phyloP scores from a whole-genome alignment of 2,113 vertebrate genomes.

The Motacilla tschutschensis region DNA sequence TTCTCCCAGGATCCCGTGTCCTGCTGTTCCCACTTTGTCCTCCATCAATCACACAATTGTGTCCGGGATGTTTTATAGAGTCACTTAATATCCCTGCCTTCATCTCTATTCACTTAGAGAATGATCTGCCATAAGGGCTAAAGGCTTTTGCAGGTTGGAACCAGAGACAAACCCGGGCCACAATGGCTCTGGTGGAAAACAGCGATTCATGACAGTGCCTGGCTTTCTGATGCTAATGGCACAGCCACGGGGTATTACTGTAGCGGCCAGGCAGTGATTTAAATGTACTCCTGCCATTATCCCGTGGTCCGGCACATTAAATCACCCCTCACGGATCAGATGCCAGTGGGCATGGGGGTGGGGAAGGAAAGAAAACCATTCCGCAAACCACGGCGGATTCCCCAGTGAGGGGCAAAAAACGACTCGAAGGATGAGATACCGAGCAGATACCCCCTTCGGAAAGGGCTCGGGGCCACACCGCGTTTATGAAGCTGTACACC shows the following conservation, averaged over 20 bases:
- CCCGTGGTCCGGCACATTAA: constrained; percentile 53
- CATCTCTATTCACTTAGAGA: constrained; percentile 96
- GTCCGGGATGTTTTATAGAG: constrained; percentile 98
- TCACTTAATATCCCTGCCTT: constrained; percentile 98
- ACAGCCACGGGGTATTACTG: constrained; percentile 62
- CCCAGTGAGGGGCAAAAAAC: background rate
- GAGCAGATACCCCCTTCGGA: background rate
- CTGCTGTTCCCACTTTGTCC: constrained; percentile 99
- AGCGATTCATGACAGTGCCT: constrained; percentile 47
- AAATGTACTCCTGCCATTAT: constrained; percentile 49
- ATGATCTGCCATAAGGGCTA: constrained; percentile 90
- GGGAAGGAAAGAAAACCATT: background rate
- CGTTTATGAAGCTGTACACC: too few relatives aligned
- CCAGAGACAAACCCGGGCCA: constrained; percentile 68
- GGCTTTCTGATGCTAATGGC: constrained; percentile 80
- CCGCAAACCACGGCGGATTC: background rate
- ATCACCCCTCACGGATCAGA: constrained; percentile 46
- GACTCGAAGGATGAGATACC: rapidly evolving
- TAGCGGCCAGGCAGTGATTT: constrained; percentile 49
- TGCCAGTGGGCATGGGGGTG: constrained; percentile 10
- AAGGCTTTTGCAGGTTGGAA: constrained; percentile 78
- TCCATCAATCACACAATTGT: constrained; percentile 98
- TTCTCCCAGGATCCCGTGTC: constrained; percentile 91
- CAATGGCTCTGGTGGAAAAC: constrained; percentile 70
- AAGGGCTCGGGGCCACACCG: rapidly evolving